Evolutionary conservation across 2,113 vertebrate species (phyloP), one percentile per base, ranked within the genome.

Genomic region (Dicrurus megarhynchus): DNA sequence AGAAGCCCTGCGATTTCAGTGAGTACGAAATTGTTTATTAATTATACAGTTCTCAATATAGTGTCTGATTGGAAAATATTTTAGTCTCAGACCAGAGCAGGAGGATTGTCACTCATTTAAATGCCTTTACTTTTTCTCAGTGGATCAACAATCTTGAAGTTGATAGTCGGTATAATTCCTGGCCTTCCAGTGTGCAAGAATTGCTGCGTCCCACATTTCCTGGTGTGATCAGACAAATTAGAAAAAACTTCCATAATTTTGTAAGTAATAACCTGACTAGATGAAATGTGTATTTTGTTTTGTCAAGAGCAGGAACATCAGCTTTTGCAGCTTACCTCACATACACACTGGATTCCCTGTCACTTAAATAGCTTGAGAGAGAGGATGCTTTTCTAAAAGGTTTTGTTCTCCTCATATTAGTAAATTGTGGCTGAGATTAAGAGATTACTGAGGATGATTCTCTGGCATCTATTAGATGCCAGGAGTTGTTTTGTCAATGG

Each of bases 71-170:
- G 61, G 35, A 61, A 69, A 64, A 57, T 82, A 65, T 12, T 70
- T 57, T 27, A 3, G 50, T 83, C 70, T 87, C 41, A 10, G 50
- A 86, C 3, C 74, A 10, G 18, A 69, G 81, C 87, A 59, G 53
- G 19, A 88, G 8, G 55, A 50, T 9, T 28, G 16, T 39, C 33
- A 68, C 4, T 60, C 21, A 30, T 37, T 84, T 49, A 74, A 88
- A 44, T 61, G 64, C 26, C 39, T 94, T 46, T 93, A 2, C 56
- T 85, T 39, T 91, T 97, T 76, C 88, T n/a, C 65, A 99, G 99
- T 99, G 99, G 99, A 98, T 99, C 93, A 99, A 99, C 97, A 99
- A 99, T 77, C 95, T 99, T 59, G 99, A 99, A 95, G 97, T 98
- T 3, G 99, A 99, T 41, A 98, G 98, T 95, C 98, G 97, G 41